Percentiles rank a stretch among this genome's conserved stretches.
These are phyloP conservation scores for Cephus pulcher DNA, from an alignment of 2,888 invertebrate genomes.

Conservation along the genomic window DNA sequence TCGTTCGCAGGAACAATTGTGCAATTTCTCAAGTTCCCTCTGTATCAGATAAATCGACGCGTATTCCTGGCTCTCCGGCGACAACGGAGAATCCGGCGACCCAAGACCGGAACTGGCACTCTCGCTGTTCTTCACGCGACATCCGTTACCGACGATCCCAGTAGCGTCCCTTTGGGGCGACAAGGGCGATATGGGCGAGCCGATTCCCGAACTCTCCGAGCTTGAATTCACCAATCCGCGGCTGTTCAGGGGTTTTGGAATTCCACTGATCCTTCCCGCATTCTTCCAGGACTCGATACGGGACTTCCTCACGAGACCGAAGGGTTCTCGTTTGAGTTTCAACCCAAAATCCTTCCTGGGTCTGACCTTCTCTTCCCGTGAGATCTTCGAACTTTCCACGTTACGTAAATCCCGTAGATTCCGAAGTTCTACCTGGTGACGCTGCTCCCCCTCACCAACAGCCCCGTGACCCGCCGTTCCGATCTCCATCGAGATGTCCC, in stretches of 20 bases:
- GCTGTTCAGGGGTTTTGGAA: constrained; percentile 40
- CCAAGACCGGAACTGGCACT: constrained; percentile 56
- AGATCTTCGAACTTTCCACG: neutral
- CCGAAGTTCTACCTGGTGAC: neutral
- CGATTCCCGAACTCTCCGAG: constrained; percentile 58
- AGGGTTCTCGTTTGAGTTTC: constrained; percentile 36
- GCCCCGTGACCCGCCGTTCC: neutral
- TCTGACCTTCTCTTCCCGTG: constrained; percentile 19
- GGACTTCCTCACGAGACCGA: neutral
- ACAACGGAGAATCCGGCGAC: constrained; percentile 52
- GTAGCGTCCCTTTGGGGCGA: constrained; percentile 45
- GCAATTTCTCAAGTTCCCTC: constrained; percentile 50
- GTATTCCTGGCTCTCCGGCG: constrained; percentile 55
- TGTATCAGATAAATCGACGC: constrained; percentile 55
- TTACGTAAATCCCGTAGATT: neutral
- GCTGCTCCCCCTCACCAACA: neutral
- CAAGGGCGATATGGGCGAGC: constrained; percentile 55
- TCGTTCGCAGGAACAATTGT: constrained; percentile 56
- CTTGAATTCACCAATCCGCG: constrained; percentile 52
- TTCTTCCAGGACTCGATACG: neutral
- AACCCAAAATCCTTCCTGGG: constrained; percentile 43
- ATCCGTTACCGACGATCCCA: constrained; percentile 13
- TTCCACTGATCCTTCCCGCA: constrained; percentile 34
- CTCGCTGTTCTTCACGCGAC: constrained; percentile 38
- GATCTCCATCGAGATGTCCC: constrained; percentile 8